These are phyloP conservation scores for Lepisosteus oculatus DNA, from an alignment of 2,113 vertebrate genomes.

Conservation along the genomic window DNA sequence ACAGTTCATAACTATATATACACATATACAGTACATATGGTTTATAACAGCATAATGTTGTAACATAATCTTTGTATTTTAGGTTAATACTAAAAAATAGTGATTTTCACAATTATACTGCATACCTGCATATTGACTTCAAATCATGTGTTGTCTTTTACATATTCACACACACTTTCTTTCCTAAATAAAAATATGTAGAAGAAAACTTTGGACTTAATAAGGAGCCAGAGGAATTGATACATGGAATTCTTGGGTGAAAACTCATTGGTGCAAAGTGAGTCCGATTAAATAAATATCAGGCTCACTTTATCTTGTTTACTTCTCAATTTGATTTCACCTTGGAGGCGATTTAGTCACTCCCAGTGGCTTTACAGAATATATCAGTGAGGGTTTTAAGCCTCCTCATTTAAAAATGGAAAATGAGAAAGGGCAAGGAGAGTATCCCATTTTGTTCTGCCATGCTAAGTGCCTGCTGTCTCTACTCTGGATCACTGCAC, in stretches of 20 bases:
- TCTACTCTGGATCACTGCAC: conserved; percentile 9
- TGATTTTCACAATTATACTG: too few relatives aligned
- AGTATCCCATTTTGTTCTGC: background rate
- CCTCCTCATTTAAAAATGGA: conserved; percentile 6
- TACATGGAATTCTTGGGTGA: background rate
- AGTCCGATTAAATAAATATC: background rate
- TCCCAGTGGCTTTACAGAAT: background rate
- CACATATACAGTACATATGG: too few relatives aligned
- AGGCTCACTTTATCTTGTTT: background rate
- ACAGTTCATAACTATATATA: too few relatives aligned
- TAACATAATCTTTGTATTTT: too few relatives aligned
- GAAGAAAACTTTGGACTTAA: too few relatives aligned
- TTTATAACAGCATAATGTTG: too few relatives aligned
- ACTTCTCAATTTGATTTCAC: conserved; percentile 3
- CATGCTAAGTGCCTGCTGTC: conserved; percentile 1
- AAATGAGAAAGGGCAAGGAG: background rate
- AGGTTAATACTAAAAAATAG: too few relatives aligned
- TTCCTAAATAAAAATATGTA: too few relatives aligned
- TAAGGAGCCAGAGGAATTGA: background rate
- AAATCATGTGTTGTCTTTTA: too few relatives aligned
- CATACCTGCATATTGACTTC: too few relatives aligned
- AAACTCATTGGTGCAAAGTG: background rate
- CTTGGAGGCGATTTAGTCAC: background rate
- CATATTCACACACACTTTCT: too few relatives aligned
- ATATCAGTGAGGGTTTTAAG: background rate